Conservation (phyloP, 2,888 invertebrate species). For the Cephalotes varians region DNA sequence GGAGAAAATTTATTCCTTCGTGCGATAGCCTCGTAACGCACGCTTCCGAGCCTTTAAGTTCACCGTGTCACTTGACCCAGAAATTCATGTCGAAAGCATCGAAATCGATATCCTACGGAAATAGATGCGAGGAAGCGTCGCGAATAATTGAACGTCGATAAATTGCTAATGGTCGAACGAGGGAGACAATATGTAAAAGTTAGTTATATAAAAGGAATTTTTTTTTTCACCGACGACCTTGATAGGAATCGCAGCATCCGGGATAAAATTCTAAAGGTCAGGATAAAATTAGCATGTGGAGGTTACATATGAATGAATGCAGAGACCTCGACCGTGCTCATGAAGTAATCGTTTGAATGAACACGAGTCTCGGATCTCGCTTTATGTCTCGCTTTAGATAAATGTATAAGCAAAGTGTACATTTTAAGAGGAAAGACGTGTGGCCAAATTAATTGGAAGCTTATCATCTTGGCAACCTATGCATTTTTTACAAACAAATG, state of each 20-base stretch:
- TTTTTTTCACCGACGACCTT: slow-evolving; percentile 35
- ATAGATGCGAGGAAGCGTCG: slow-evolving; percentile 23
- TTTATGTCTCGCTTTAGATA: neutral
- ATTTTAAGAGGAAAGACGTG: neutral
- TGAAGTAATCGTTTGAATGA: slow-evolving; percentile 19
- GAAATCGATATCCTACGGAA: slow-evolving; percentile 41
- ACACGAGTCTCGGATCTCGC: neutral
- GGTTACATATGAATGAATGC: neutral
- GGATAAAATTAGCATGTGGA: slow-evolving; percentile 32
- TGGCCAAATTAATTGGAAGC: neutral
- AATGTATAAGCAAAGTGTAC: neutral
- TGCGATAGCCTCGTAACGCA: neutral
- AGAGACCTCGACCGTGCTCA: slow-evolving; percentile 25
- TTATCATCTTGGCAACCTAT: neutral
- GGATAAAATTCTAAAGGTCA: too few species aligned
- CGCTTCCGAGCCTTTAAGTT: slow-evolving; percentile 33
- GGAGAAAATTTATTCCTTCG: slow-evolving; percentile 4
- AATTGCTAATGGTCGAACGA: slow-evolving; percentile 34
- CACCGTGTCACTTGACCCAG: slow-evolving; percentile 52
- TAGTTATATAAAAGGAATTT: neutral
- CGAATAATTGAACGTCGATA: slow-evolving; percentile 54
- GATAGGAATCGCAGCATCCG: slow-evolving; percentile 33
- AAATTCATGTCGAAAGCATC: slow-evolving; percentile 45
- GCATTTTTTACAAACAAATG: neutral
- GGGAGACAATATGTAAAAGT: neutral